These are phyloP conservation scores for Aspidoscelis tigris DNA, from an alignment of 2,113 vertebrate species.

Conservation along the genomic window DNA sequence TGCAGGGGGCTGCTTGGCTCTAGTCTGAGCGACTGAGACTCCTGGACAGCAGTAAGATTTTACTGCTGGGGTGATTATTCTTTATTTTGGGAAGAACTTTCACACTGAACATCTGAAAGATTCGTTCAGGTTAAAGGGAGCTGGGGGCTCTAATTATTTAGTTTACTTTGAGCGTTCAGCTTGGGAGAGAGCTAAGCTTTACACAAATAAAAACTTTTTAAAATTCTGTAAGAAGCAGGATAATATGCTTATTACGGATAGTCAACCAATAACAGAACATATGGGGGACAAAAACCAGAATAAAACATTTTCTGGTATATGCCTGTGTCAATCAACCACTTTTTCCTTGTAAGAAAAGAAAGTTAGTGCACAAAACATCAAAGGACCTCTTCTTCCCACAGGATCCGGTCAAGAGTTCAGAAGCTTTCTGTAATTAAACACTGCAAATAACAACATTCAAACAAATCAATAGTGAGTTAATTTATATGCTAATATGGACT, in stretches of 20 bases:
- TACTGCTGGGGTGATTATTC: too few relatives aligned
- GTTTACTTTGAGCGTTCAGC: too few relatives aligned
- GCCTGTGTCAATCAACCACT: slow-evolving; percentile 1
- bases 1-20: too few relatives aligned
- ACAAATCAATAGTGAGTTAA: slow-evolving; percentile 7
- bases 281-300: slow-evolving; percentile 25
- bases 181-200: too few relatives aligned
- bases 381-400: neutral
- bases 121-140: too few relatives aligned
- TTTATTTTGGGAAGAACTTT: too few relatives aligned
- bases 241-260: neutral
- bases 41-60: too few relatives aligned
- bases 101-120: too few relatives aligned
- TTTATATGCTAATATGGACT: neutral
- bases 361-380: neutral
- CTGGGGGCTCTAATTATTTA: too few relatives aligned
- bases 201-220: too few relatives aligned
- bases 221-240: too few relatives aligned
- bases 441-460: slow-evolving; percentile 12
- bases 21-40: too few relatives aligned
- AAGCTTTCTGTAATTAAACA: neutral
- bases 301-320: slow-evolving; percentile 22
- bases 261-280: neutral
- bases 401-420: neutral
- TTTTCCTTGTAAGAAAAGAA: neutral